Base-by-base conservation (phyloP, 2,797 vertebrate species). In the Enteromius argenteus region DNA sequence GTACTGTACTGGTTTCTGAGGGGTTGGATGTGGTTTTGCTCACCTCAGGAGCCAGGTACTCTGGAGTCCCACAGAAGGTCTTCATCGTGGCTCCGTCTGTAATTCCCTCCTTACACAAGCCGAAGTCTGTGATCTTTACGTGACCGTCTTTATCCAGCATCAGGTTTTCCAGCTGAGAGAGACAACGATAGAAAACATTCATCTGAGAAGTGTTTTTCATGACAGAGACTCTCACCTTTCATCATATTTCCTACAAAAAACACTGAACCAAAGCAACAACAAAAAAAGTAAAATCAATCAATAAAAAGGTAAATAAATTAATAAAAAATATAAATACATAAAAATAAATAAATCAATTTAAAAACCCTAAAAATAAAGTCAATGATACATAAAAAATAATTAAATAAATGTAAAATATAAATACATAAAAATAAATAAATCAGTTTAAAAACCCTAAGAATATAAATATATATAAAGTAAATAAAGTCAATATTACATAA, bases 41-140 rank as follows among this genome's bases (percentile, higher is more conserved):
- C 93, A 99, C 98, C 97, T 99, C 98, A 1, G 98, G 98, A 11
- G 98, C 98, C 53, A 99, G 95, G 91, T 99, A 99, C 92, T 99
- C 98, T 0, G 98, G 98, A 0, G 98, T 99, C 79, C 98, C 98
- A 17, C 98, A 99, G 91, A 99, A 99, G 1, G 98, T 99, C 93
- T 98, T 98, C 98, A 99, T 99, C 6, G 98, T 99, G 88, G 97
- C 98, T 0, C 97, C 97, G 30, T 99, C 98, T 84, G 96, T 98
- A 92, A 99, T 98, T 17, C 98, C 98, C 91, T 99, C 98, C 91
- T 99, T 99, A 90, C 98, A 99, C 67, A 99, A 93, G n/a, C 98
- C 98, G 7, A 99, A 99, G 90, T 99, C 98, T 11, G 98, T 99
- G 91, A 99, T 99, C 94, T 98, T 99, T 98, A 74, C 4, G 5